A percentile compares a stretch with the other conserved stretches of the same genome.
These are phyloP conservation scores for Drosophila pectinifera DNA, from an alignment of 1,140 invertebrate species.

Conservation along the genomic window DNA sequence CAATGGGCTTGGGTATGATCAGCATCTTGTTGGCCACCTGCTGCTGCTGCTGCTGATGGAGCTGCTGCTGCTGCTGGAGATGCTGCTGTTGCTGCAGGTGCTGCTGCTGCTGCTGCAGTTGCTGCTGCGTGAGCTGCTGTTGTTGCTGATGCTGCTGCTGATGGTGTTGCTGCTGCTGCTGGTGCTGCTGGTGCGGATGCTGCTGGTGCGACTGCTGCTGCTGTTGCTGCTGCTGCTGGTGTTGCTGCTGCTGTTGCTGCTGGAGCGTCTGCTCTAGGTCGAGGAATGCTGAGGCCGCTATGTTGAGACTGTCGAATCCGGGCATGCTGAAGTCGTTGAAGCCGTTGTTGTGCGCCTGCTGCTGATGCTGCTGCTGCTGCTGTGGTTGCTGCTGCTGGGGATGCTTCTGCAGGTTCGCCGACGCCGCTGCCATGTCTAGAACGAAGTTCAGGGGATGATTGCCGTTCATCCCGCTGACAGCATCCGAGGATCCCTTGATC, in stretches of 20 bases:
- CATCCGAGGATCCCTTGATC: slow-evolving; percentile 59
- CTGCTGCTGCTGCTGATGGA: slow-evolving; percentile 65
- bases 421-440: slow-evolving; percentile 66
- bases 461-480: slow-evolving; percentile 76
- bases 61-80: slow-evolving; percentile 49
- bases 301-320: slow-evolving; percentile 59
- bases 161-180: slow-evolving; percentile 66
- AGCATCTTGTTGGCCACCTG: slow-evolving; percentile 86
- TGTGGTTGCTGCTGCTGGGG: slow-evolving; percentile 64
- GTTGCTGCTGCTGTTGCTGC: slow-evolving; percentile 52
- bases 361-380: slow-evolving; percentile 53
- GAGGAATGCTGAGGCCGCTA: slow-evolving; percentile 53
- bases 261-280: slow-evolving; percentile 50
- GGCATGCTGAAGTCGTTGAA: slow-evolving; percentile 70
- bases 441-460: slow-evolving; percentile 75
- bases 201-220: slow-evolving; percentile 38
- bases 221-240: slow-evolving; percentile 38
- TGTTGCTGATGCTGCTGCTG: slow-evolving; percentile 44
- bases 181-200: slow-evolving; percentile 36
- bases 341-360: slow-evolving; percentile 75
- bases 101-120: slow-evolving; percentile 40
- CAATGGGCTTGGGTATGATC: slow-evolving; percentile 87
- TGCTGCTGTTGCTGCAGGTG: slow-evolving; percentile 48
- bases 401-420: slow-evolving; percentile 56
- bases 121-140: slow-evolving; percentile 68